Percentiles rank a stretch among this genome's conserved stretches.
Evolutionary conservation across 2,797 vertebrate genomes (phyloP).

Genomic region (Tachyglossus aculeatus): DNA sequence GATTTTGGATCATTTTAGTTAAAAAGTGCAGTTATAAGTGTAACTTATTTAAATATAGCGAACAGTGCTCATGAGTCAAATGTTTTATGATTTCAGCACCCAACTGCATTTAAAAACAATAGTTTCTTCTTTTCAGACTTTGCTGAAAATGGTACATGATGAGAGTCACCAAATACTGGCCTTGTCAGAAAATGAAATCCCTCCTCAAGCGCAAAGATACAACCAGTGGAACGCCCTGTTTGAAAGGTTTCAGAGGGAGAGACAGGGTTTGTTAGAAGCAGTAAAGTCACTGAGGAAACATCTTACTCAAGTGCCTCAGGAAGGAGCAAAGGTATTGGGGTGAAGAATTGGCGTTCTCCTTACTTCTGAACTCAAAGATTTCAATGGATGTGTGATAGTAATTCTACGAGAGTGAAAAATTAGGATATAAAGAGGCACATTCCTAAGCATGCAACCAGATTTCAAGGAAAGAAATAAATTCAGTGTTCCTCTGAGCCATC

Average conservation of each 20-base stretch:
- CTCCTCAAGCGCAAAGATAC: conserved; percentile 51
- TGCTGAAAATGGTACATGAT: conserved; percentile 89
- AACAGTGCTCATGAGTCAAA: too few relatives aligned
- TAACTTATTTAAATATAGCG: too few relatives aligned
- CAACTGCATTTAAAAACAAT: background rate
- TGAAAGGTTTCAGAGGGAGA: conserved; percentile 81
- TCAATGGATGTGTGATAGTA: too few relatives aligned
- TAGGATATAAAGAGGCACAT: too few relatives aligned
- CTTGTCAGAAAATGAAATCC: conserved; percentile 79
- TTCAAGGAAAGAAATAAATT: too few relatives aligned
- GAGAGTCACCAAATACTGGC: conserved; percentile 89
- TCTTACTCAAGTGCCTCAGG: conserved; percentile 80
- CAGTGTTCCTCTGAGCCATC: too few relatives aligned
- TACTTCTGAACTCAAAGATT: too few relatives aligned
- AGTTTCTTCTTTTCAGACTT: conserved; percentile 65
- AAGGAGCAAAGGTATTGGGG: conserved; percentile 77
- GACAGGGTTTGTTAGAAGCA: conserved; percentile 82
- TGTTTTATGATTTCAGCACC: background rate
- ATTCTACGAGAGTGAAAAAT: too few relatives aligned
- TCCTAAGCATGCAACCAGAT: too few relatives aligned
- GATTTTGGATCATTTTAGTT: too few relatives aligned
- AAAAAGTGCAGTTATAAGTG: too few relatives aligned
- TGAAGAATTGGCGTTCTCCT: too few relatives aligned
- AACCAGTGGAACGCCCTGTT: conserved; percentile 44
- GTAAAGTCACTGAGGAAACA: conserved; percentile 83